Evolutionary conservation across 2,113 vertebrate species (phyloP), one percentile per base, ranked within the genome.

Genomic region (Mormyrus iriodes): DNA sequence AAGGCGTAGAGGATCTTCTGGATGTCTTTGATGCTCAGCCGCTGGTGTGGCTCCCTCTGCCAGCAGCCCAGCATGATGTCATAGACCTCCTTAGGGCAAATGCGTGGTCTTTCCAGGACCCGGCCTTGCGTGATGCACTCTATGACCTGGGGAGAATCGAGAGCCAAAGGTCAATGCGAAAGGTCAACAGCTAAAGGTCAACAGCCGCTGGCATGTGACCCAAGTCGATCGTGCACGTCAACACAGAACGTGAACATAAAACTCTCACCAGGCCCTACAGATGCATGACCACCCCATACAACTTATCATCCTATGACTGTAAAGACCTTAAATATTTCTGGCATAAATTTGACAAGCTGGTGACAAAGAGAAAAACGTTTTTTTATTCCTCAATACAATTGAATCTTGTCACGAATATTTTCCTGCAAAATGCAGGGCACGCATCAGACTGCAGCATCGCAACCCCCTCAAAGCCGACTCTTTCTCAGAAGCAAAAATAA

Each of bases 31-130:
- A 97, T 96, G 95, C 94, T 96, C 86, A 96, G 93, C 90, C 96
- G 94, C 90, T 96, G 96, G 92, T 96, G 96, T 1, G 96, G 95
- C 90, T 97, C 96, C 83, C 96, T 94, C 93, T 96, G 96, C 96
- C 96, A 97, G 93, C 96, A 97, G 89, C 95, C 96, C 91, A 97
- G 93, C 96, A 97, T 97, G 91, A 97, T 93, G 94, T 97, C 96
- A 53, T 96, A 97, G 35, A 97, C 96, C 92, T 96, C 96, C 93
- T 96, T 96, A 65, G 96, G 96, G 94, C 96, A 97, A 76, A 95
- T 93, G 89, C 96, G 93, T 46, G 96, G 96, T 89, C 95, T 92
- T 90, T 97, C 96, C 91, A 97, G 94, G 85, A 97, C 96, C 3
- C 95, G 95, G 7, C 96, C 96, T 93, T 97, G 96, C 49, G 96